phyloP scores from a whole-genome alignment of 2,888 invertebrate species.

The Meganola albula region DNA sequence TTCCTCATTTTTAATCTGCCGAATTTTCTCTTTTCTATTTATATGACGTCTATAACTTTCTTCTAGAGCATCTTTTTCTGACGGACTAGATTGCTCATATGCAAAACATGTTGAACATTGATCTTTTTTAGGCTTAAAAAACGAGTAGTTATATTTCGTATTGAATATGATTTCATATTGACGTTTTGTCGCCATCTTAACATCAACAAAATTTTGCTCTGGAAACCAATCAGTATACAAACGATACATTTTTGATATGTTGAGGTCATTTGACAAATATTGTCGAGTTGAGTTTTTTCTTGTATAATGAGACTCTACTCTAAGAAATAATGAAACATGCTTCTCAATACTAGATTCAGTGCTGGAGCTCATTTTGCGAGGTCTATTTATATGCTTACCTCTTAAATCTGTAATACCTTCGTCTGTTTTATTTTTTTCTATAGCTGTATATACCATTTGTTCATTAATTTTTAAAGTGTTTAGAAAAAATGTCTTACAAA shows the following conservation, averaged over 20 bases:
- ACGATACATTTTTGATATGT: conserved; percentile 22
- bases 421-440: conserved; percentile 7
- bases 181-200: conserved; percentile 12
- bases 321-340: conserved; percentile 6
- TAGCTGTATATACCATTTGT: conserved; percentile 8
- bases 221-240: conserved; percentile 13
- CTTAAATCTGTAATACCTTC: conserved; percentile 6
- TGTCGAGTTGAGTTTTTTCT: conserved; percentile 7
- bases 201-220: conserved; percentile 8
- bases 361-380: conserved; percentile 3
- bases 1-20: conserved; percentile 25
- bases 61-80: conserved; percentile 16
- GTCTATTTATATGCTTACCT: conserved; percentile 13
- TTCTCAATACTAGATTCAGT: conserved; percentile 5
- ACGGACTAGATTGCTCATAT: conserved; percentile 10
- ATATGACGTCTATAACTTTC: conserved; percentile 13
- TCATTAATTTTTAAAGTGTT: conserved; percentile 12
- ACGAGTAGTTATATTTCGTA: conserved; percentile 27
- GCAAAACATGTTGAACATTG: conserved; percentile 10
- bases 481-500: conserved; percentile 13
- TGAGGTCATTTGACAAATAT: conserved; percentile 15
- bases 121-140: conserved; percentile 29
- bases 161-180: conserved; percentile 24
- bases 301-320: conserved; percentile 15
- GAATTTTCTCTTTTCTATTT: conserved; percentile 20